phyloP scores from a whole-genome alignment of 1,140 invertebrate species.

The Homalodisca vitripennis region DNA sequence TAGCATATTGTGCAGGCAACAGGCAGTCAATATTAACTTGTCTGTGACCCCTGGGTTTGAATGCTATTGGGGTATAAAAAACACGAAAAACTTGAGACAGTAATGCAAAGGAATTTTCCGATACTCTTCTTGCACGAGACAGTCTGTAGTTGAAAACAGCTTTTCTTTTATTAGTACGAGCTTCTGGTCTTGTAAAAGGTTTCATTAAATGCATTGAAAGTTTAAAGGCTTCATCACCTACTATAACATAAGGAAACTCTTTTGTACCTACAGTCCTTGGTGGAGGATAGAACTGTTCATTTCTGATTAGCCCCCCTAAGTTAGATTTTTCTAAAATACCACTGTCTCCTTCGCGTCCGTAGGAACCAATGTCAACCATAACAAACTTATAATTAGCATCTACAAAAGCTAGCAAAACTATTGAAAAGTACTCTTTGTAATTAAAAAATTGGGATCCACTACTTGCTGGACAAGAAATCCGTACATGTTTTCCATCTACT shows the following conservation, averaged over 20 bases:
- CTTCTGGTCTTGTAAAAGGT: slow-evolving; percentile 42
- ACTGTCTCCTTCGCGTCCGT: slow-evolving; percentile 47
- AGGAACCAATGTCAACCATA: slow-evolving; percentile 47
- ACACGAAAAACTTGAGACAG: slow-evolving; percentile 33
- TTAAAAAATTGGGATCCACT: slow-evolving; percentile 48
- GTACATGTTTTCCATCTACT: slow-evolving; percentile 48
- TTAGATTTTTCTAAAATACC: slow-evolving; percentile 37
- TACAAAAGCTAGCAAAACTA: slow-evolving; percentile 49
- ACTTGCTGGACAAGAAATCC: slow-evolving; percentile 47
- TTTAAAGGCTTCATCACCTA: slow-evolving; percentile 47
- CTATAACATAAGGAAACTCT: slow-evolving; percentile 43
- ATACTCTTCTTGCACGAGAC: slow-evolving; percentile 39
- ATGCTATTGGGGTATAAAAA: no score
- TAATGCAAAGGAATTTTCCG: slow-evolving; percentile 41
- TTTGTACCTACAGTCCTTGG: not conserved
- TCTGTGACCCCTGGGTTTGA: no score
- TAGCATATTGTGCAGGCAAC: no score
- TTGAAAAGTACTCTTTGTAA: slow-evolving; percentile 49
- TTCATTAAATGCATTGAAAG: slow-evolving; percentile 43
- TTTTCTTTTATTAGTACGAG: slow-evolving; percentile 36
- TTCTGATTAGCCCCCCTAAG: slow-evolving; percentile 35
- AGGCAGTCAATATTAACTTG: no score
- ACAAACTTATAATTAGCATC: slow-evolving; percentile 50
- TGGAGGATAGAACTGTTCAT: slow-evolving; percentile 29
- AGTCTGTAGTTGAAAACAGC: slow-evolving; percentile 42